Evolutionary conservation across 2,888 invertebrate species (phyloP), one percentile per base, ranked within the genome.

Genomic region (Liopterus haemorrhoidalis): DNA sequence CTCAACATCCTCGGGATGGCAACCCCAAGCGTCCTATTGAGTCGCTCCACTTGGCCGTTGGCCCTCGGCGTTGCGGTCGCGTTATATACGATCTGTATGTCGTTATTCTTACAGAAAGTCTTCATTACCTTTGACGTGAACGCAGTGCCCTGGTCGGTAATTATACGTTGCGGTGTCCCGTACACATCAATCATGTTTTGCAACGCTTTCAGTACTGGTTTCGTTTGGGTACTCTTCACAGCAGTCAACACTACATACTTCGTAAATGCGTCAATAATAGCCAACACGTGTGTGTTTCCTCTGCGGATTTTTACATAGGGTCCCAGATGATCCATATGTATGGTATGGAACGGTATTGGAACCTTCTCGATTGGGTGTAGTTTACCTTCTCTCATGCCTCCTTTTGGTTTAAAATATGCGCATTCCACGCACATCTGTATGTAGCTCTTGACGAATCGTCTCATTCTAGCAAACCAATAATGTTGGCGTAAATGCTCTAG

Each of bases 381-480:
- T 9, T 9, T 51, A 24, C 11, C 53, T 49, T 19, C 27, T n/a
- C 9, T 9, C n/a, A 9, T 40, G 4, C 15, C 24, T 53, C 43
- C 24, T 9, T 44, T 46, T 0, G 54, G 54, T 39, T 61, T 62
- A 2, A 57, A 55, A 48, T 57, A 61, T 1, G 59, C 55, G 28
- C 60, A 64, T 8, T 54, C 35, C 4, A 62, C 9, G 46, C 61
- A 62, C 1, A 49, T 11, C 0, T 20, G 46, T 4, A 62, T 50
- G 35, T 62, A 60, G 38, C 59, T 59, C 4, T 28, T 43, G 18
- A 59, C 50, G 44, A 54, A 57, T 1, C 52, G 42, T 1, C 49
- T 46, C 57, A 60, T 57, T 45, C 55, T 57, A 1, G 59, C 56
- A 36, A 63, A 63, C 59, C 61, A 61, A 28, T 43, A 58, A 1